Evolutionary conservation across 92 coral and sea anemone genomes (phyloP).

Genomic region (Zoanthus sansibaricus): DNA sequence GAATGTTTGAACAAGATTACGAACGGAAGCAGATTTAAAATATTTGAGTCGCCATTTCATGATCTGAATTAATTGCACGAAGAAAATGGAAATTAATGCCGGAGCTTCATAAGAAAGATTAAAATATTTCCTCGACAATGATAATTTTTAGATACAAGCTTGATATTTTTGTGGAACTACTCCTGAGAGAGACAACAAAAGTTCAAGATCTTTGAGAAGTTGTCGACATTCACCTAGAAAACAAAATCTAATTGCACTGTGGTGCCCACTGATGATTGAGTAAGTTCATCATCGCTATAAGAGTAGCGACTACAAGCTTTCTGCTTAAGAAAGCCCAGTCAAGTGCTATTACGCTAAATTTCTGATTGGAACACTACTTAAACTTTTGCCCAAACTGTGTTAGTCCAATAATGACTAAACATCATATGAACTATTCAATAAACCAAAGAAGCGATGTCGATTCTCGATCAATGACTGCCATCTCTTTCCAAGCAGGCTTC

Average conservation of each 20-base stretch:
- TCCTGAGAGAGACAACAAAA: slow-evolving; percentile 17
- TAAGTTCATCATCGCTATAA: not conserved
- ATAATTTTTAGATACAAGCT: not conserved
- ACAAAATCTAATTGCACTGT: not conserved
- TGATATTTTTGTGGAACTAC: not conserved
- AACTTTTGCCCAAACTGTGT: not conserved
- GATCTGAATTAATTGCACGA: not conserved
- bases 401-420: not conserved
- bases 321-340: not conserved
- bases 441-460: slow-evolving; percentile 37
- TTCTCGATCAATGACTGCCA: slow-evolving; percentile 64
- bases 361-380: not conserved
- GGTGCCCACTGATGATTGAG: not conserved
- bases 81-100: not conserved
- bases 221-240: not conserved
- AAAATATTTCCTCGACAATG: not conserved
- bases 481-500: slow-evolving; percentile 77
- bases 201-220: not conserved
- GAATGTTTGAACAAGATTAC: not conserved
- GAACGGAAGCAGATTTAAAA: not conserved
- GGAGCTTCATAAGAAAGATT: not conserved
- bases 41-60: not conserved
- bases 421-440: not conserved
- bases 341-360: not conserved
- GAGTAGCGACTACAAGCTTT: not conserved